A percentile compares a stretch with the other conserved stretches of the same genome.
phyloP scores from a whole-genome alignment of 2,113 vertebrate species.

The Otocyon megalotis region DNA sequence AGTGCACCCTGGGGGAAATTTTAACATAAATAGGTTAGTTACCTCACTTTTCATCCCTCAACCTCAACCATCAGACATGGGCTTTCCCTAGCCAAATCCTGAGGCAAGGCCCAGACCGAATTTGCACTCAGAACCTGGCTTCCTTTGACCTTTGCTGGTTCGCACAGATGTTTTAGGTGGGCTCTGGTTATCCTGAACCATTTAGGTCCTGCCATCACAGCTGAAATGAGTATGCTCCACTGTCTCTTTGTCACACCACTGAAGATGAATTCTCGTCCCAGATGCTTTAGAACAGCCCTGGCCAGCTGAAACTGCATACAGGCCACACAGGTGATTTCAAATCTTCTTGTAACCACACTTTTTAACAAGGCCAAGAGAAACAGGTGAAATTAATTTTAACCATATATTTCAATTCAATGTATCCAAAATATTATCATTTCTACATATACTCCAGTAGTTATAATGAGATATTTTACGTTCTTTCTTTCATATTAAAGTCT shows the following conservation, averaged over 20 bases:
- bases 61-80: background rate
- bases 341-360: background rate
- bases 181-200: background rate
- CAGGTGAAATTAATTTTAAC: background rate
- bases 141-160: background rate
- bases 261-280: background rate
- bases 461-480: background rate
- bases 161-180: background rate
- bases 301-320: background rate
- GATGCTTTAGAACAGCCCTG: background rate
- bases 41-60: background rate
- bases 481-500: background rate
- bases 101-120: background rate
- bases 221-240: background rate
- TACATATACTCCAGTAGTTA: background rate
- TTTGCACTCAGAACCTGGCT: background rate
- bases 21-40: background rate
- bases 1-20: background rate
- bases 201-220: too few species aligned
- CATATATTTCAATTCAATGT: background rate
- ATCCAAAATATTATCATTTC: background rate
- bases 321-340: background rate
- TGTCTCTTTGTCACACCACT: background rate
- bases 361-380: slow-evolving; percentile 5
- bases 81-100: background rate